Evolutionary conservation across 1,140 invertebrate genomes (phyloP).

Genomic region (Venturia canescens): DNA sequence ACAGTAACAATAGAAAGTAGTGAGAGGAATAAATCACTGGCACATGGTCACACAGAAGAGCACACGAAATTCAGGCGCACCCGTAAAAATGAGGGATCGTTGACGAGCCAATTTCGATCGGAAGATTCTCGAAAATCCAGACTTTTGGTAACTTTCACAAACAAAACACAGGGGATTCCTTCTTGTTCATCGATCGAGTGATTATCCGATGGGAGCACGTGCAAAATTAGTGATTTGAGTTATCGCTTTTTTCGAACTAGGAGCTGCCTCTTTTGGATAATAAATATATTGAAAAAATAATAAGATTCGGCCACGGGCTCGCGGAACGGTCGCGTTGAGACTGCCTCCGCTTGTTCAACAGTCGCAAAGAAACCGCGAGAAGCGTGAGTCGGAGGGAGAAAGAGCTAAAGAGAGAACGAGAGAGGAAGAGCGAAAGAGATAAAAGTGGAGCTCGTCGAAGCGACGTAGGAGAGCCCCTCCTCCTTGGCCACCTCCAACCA

Average conservation of each 20-base stretch:
- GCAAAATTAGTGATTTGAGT: neutral
- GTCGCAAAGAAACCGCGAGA: conserved; percentile 62
- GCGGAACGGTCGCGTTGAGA: conserved; percentile 74
- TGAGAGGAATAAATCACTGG: neutral
- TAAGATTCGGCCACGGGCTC: conserved; percentile 28
- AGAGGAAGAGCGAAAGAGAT: conserved; percentile 39
- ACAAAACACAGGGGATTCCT: no score
- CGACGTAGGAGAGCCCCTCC: conserved; percentile 71
- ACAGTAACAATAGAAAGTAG: neutral
- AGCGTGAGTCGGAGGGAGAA: neutral
- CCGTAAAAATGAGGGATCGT: no score
- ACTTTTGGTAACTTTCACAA: no score
- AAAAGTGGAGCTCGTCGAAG: conserved; percentile 27
- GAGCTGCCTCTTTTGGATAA: neutral
- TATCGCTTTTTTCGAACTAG: neutral
- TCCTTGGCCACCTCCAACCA: conserved; percentile 74
- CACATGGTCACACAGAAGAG: no score
- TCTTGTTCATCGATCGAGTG: no score
- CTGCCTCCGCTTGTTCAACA: conserved; percentile 73
- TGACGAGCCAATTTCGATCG: no score
- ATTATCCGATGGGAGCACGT: no score
- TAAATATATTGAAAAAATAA: conserved; percentile 34
- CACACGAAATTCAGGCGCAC: no score
- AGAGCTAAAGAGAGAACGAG: conserved; percentile 11
- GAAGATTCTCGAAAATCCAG: no score